These are phyloP conservation scores for Epicauta chinensis DNA, from an alignment of 1,140 invertebrate genomes.

Conservation along the genomic window DNA sequence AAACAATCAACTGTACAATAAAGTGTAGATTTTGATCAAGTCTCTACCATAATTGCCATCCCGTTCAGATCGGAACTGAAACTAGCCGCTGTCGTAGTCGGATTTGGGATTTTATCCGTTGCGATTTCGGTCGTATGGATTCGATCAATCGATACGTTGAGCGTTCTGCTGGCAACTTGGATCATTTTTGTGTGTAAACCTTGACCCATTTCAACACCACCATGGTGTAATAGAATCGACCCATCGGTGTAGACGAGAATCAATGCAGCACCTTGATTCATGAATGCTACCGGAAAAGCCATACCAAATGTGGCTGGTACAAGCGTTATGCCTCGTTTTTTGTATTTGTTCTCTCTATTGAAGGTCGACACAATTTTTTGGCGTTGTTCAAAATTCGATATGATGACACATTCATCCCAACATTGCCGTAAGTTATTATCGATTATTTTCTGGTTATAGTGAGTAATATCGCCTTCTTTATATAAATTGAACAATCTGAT, in stretches of 20 bases:
- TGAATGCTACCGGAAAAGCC: conserved; percentile 47
- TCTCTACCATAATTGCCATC: conserved; percentile 78
- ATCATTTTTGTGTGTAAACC: conserved; percentile 94
- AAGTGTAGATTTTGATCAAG: too few relatives aligned
- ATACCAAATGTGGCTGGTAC: not conserved
- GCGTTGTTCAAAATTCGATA: conserved; percentile 60
- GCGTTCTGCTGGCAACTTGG: conserved; percentile 70
- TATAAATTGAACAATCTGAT: conserved; percentile 67
- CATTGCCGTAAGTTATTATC: conserved; percentile 71
- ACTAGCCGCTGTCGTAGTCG: conserved; percentile 87
- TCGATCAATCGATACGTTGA: conserved; percentile 66
- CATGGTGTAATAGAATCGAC: conserved; percentile 85
- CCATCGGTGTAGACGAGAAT: conserved; percentile 89
- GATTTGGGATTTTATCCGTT: conserved; percentile 93
- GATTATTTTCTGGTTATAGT: conserved; percentile 67
- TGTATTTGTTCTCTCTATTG: conserved; percentile 47
- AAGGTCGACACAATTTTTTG: conserved; percentile 53
- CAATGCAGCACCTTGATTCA: conserved; percentile 85
- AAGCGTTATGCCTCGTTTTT: not conserved
- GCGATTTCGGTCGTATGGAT: conserved; percentile 86
- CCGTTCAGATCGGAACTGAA: conserved; percentile 89
- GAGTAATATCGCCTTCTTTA: conserved; percentile 67
- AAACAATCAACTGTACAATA: too few relatives aligned
- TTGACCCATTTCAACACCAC: conserved; percentile 94
- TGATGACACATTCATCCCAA: conserved; percentile 69